These are phyloP conservation scores for Macrophya alboannulata DNA, from an alignment of 2,888 invertebrate species.

Conservation along the genomic window DNA sequence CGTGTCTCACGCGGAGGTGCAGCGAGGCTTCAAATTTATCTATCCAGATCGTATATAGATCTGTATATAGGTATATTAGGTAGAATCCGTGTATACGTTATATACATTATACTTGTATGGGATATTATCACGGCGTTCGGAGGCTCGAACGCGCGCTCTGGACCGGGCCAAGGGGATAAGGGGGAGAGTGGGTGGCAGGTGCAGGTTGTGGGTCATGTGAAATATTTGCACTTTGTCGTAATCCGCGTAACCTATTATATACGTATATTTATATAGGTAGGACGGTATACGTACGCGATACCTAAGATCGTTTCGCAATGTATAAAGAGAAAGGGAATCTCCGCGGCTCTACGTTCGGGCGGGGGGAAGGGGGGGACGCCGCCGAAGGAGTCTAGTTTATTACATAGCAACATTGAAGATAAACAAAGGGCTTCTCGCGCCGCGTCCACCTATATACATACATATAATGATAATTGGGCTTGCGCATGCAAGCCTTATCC, in stretches of 20 bases:
- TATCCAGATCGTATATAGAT: not conserved
- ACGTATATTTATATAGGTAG: slow-evolving; percentile 65
- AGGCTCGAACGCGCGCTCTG: not conserved
- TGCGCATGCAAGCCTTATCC: not conserved
- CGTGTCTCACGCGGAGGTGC: not conserved
- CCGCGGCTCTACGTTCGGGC: slow-evolving; percentile 29
- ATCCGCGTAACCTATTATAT: slow-evolving; percentile 77
- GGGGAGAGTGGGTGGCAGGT: slow-evolving; percentile 67
- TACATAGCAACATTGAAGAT: slow-evolving; percentile 11
- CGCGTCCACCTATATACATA: slow-evolving; percentile 8
- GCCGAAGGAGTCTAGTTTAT: slow-evolving; percentile 25
- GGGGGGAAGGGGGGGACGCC: not conserved
- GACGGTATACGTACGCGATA: slow-evolving; percentile 70
- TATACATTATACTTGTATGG: not conserved
- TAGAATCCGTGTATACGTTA: not conserved
- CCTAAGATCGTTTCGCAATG: slow-evolving; percentile 76
- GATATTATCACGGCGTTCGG: not conserved
- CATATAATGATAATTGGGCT: not conserved
- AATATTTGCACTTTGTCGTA: slow-evolving; percentile 78
- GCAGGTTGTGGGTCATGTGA: slow-evolving; percentile 77
- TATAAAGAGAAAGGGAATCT: slow-evolving; percentile 76
- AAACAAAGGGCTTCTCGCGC: slow-evolving; percentile 33
- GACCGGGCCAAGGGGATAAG: slow-evolving; percentile 55
- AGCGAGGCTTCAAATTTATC: not conserved
- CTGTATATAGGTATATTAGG: not conserved